A percentile compares a stretch with the other conserved stretches of the same genome.
phyloP scores from a whole-genome alignment of 2,888 invertebrate species.

The Blastobasis adustella region DNA sequence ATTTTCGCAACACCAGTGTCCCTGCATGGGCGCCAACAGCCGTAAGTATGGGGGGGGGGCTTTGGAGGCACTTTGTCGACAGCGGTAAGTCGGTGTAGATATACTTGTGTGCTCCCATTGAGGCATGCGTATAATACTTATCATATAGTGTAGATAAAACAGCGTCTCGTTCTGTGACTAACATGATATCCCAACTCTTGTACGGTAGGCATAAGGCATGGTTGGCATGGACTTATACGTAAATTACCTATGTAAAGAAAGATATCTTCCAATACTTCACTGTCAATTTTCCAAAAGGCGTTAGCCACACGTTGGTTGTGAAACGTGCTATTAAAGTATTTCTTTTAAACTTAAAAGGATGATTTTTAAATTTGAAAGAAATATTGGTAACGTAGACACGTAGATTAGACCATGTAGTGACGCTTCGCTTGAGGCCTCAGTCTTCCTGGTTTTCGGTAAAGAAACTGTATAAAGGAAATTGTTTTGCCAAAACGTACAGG shows the following conservation, averaged over 20 bases:
- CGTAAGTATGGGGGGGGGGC: conserved; percentile 25
- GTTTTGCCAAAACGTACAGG: conserved; percentile 55
- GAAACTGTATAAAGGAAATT: conserved; percentile 23
- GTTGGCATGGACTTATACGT: conserved; percentile 60
- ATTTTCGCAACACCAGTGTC: conserved; percentile 19
- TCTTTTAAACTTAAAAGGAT: conserved; percentile 29
- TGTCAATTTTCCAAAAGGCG: conserved; percentile 65
- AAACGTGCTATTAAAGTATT: conserved; percentile 63
- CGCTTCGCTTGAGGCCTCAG: conserved; percentile 67
- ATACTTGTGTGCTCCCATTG: conserved; percentile 16
- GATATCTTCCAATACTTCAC: conserved; percentile 56
- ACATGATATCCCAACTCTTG: conserved; percentile 33
- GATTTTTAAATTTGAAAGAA: conserved; percentile 37
- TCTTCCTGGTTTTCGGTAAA: conserved; percentile 42
- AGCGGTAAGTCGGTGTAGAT: conserved; percentile 32
- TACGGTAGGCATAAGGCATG: conserved; percentile 35
- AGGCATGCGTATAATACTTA: conserved; percentile 31
- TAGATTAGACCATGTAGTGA: conserved; percentile 63
- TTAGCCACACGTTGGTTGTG: conserved; percentile 70
- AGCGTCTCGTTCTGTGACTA: conserved; percentile 21
- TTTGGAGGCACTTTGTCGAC: conserved; percentile 15
- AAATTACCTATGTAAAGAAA: conserved; percentile 30
- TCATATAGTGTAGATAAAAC: conserved; percentile 24
- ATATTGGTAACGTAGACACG: conserved; percentile 55
- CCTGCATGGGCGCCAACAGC: conserved; percentile 36